Base-by-base conservation (phyloP, 2,888 invertebrate genomes). In the Auanema sp. region DNA sequence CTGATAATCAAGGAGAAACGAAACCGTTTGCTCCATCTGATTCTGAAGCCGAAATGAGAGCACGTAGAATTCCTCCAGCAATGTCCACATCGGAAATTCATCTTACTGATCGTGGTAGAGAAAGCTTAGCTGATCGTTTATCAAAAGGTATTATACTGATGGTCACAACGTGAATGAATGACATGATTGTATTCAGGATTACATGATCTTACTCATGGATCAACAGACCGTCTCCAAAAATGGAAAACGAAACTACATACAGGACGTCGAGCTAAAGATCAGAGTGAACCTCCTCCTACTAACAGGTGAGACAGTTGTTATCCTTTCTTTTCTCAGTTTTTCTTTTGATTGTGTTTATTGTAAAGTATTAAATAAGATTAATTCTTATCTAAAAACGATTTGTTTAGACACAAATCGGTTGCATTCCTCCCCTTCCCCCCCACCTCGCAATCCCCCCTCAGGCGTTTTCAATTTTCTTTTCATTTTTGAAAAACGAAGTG, bases 191-290 rank as follows among this genome's bases (percentile, higher is more conserved):
- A 12, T 61, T 55, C 41, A 62, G 62, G 62, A 25, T n/a, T 62
- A 18, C 62, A 62, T 25, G 62, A 62, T 8, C 50, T 62, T 41
- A 62, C 62, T 14, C 56, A 62, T 23, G 57, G 62, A 14, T 57
- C 56, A 11, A 56, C 33, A 24, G 62, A 62, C 4, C 64, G 72
- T 23, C 56, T 72, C 21, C 68, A 70, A 51, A 60, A 57, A 64
- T 76, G 75, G 75, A 73, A 76, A 54, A 65, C 69, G 21, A 71
- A 76, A 54, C 44, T 76, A 33, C 64, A 68, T 42, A 54, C 62
- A 1, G 65, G 64, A n/a, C 52, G 69, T n/a, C 21, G 70, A 51
- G 58, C 50, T 42, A 65, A 72, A 47, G 75, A 76, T 58, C 54
- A 54, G 41, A 72, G 71, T 58, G 75, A 69, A 2, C 75, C 75